Evolutionary conservation across 2,113 vertebrate genomes (phyloP).

Genomic region (Cardinalis cardinalis): DNA sequence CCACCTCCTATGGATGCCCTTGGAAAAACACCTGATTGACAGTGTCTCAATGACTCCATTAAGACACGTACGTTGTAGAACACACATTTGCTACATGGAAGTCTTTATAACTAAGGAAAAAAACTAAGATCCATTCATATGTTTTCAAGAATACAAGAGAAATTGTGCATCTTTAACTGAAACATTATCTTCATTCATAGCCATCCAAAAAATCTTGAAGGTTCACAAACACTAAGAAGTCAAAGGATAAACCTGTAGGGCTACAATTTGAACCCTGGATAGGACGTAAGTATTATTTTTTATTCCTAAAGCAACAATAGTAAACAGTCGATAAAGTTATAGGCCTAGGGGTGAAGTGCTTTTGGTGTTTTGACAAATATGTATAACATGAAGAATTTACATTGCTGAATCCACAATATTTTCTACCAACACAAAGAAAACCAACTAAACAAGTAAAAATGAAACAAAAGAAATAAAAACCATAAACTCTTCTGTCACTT

Average conservation of each 20-base stretch:
- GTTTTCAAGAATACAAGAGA: neutral
- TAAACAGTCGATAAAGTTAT: accelerated
- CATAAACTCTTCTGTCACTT: neutral
- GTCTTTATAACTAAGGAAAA: neutral
- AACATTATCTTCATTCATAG: neutral
- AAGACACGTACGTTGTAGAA: neutral
- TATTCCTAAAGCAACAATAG: neutral
- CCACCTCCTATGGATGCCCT: neutral
- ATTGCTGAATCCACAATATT: neutral
- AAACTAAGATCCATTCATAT: neutral
- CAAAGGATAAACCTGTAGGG: neutral
- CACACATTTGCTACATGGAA: neutral
- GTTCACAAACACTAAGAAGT: neutral
- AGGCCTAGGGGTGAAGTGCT: neutral
- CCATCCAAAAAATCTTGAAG: neutral
- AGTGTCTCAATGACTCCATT: neutral
- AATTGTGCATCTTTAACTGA: neutral
- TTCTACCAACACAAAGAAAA: neutral
- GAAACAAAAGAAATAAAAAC: accelerated
- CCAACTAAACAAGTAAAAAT: neutral
- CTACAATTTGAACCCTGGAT: neutral
- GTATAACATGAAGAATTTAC: neutral
- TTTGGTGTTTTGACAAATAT: neutral
- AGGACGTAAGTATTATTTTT: neutral
- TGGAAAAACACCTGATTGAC: neutral